Percentiles rank a stretch among this genome's conserved stretches.
Conservation (phyloP, 2,113 vertebrate species). For the Rhegmatorhina hoffmannsi region DNA sequence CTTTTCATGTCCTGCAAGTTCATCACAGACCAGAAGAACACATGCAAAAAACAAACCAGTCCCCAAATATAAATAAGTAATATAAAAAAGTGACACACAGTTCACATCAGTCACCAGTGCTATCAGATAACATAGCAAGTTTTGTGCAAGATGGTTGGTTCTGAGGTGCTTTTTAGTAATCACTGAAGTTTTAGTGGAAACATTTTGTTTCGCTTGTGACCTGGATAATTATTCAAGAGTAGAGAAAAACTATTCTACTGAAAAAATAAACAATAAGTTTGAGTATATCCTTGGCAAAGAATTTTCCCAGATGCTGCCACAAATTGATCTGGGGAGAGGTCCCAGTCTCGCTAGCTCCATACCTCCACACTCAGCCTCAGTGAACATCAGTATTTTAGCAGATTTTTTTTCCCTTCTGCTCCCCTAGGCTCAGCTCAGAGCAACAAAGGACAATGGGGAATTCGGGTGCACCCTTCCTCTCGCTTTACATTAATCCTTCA, state of each 20-base stretch:
- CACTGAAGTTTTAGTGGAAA: neutral
- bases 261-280: neutral
- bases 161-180: neutral
- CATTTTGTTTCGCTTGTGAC: neutral
- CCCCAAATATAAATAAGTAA: neutral
- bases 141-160: neutral
- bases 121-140: neutral
- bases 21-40: neutral
- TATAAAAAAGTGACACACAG: neutral
- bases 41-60: rapidly evolving
- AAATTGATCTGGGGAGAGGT: neutral
- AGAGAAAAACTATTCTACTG: neutral
- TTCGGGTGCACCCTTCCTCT: neutral
- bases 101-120: neutral
- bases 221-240: neutral
- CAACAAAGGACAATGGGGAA: neutral
- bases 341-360: neutral
- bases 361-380: neutral
- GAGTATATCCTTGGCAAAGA: neutral
- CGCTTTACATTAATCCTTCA: neutral
- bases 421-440: neutral
- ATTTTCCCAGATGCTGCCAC: neutral
- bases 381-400: neutral
- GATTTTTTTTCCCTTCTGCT: neutral
- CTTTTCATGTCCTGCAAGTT: neutral